Base-by-base conservation (phyloP, 1,140 invertebrate species). In the Hyles euphorbiae region DNA sequence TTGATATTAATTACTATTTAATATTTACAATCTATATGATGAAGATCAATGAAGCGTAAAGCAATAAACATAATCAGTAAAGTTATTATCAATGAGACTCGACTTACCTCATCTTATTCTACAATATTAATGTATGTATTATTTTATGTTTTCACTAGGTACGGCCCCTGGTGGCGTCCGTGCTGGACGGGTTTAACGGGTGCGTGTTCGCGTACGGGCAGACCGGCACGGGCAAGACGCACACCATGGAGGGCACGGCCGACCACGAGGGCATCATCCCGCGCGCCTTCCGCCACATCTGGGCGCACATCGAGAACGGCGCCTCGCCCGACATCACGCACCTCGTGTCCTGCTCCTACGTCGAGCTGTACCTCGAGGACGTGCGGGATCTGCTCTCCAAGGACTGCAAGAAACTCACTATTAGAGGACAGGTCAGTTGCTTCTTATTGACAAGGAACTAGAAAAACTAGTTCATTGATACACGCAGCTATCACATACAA, bases 161-260 rank as follows among this genome's bases (percentile, higher is more conserved):
- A 34, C 92, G 96, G 43, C 97, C 97, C 0, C 86, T 99, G 62
- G 97, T 99, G n/a, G 94, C 98, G 62, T 98, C 97, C 7, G 98
- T 99, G 2, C 90, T 99, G 32, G 95, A 95, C 74, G 98, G 98
- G 5, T 99, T 98, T 87, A 99, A 99, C 87, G 97, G 97, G 10
- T 99, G 98, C 63, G 97, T 99, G 58, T 98, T 99, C 89, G 98
- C 98, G 0, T 99, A 99, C 85, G 98, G 98, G 0, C 97, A 98
- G 87, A 98, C 97, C 0, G 96, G 96, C 54, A 97, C 96, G 0
- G 97, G 97, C 10, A 98, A 98, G 87, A 98, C 97, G 0, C 97
- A 94, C 80, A 98, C 97, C 1, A 98, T 99, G 97, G 97, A 98
- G 90, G 98, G 97, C 62, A 75, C 75, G 3, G 81, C 92, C n/a